Evolutionary conservation across 2,797 vertebrate species (phyloP), one percentile per base, ranked within the genome.

Genomic region (Brachymystax lenok): DNA sequence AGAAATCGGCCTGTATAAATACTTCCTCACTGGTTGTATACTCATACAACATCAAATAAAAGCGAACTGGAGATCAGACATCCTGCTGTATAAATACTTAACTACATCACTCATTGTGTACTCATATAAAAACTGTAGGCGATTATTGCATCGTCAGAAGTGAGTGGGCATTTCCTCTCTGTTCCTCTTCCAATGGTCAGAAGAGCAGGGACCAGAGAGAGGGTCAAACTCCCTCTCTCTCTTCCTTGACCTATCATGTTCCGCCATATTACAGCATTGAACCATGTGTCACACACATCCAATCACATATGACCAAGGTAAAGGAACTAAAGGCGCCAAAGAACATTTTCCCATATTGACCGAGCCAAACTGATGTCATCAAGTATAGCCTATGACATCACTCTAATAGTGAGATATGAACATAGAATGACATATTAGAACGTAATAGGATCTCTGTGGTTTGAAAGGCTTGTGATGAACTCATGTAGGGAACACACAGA

Each of bases 131-230:
- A 80, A 73, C 54, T 19, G 40, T 69, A 82, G 75, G 72, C 77
- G 8, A 5, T 8, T 1, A 64, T 73, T 52, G 35, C 21, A 8
- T 50, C n/a, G 12, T 40, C 10, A 63, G 27, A 40, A 74, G 51
- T 30, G 35, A 54, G 12, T 24, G 24, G 19, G 30, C 66, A 52
- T 78, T 14, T 83, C 64, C 76, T 71, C 79, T 90, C 75, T 86
- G 85, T 89, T 88, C 86, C 76, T 77, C 67, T 73, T 82, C 88
- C 87, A 90, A 85, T 69, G 80, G 27, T 79, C 70, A 84, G 77
- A 64, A 84, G 78, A 63, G 76, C 83, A 76, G 63, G 71, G 74
- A 59, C 24, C 71, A 72, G 24, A 28, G 51, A 72, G 24, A 79
- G 63, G n/a, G 16, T 51, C 3, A 24, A 73, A 27, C 59, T 14